Evolutionary conservation across 2,888 invertebrate genomes (phyloP), one percentile per base, ranked within the genome.

Genomic region (Agrotis exclamationis): DNA sequence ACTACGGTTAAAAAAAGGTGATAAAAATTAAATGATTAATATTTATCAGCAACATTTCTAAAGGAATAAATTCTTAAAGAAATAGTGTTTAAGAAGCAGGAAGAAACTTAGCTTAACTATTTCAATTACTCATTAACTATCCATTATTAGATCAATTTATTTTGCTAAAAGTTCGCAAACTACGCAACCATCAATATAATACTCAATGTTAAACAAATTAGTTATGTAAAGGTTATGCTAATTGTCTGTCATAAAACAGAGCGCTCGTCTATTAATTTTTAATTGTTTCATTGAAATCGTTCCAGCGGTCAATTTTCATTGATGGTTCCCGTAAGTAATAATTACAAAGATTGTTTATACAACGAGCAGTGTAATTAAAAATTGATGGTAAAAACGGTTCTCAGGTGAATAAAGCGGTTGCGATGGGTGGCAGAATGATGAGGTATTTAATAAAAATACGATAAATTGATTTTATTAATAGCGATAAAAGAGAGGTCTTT

Each of bases 271-370:
- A 69, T 83, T 82, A 81, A 74, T 70, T 80, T 72, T 78, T 87
- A 82, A 84, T 82, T 59, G 79, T 74, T 80, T 74, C 76, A 64
- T 66, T 67, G 79, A 76, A 83, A 87, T 82, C 72, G 77, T 70
- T 68, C 62, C 70, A 82, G 77, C 63, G 66, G 67, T 39, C 72
- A 72, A 74, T 76, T 81, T 75, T 67, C 78, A 81, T 80, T 80
- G 80, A 70, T 59, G 58, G 65, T 56, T 64, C 65, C 58, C 62
- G 67, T 79, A 68, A 77, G 63, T 70, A 64, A 70, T 74, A 74
- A 81, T 77, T 70, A 80, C 45, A 7, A 28, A 67, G 70, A 77
- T 77, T 69, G 63, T 80, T 65, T 73, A 74, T 67, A 51, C 28
- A 69, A 63, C 39, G 14, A 75, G 57, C 24, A 53, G 24, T 54